These are phyloP conservation scores for Varanus komodoensis DNA, from an alignment of 2,113 vertebrate genomes.

Conservation along the genomic window DNA sequence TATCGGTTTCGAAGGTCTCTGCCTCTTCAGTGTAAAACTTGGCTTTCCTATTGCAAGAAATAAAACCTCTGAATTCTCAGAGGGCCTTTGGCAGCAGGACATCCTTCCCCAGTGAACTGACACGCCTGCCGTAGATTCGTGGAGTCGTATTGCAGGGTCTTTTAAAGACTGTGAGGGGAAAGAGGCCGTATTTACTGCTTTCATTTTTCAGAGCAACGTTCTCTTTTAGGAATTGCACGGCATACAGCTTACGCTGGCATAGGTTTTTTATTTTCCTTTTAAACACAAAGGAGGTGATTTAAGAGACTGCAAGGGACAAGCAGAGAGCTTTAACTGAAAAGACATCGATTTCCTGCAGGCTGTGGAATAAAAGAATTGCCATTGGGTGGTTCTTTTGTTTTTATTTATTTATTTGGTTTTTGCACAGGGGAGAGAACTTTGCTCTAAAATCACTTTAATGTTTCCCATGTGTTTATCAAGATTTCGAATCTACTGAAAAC, in stretches of 20 bases:
- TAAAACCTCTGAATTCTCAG: background rate
- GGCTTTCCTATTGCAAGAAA: background rate
- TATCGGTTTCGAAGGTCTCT: background rate
- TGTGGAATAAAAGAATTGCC: conserved; percentile 50
- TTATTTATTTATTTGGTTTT: background rate
- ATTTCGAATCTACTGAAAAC: rapidly evolving
- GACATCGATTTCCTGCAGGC: conserved; percentile 62
- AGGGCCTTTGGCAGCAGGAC: background rate
- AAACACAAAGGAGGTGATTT: conserved; percentile 48
- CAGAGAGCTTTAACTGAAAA: conserved; percentile 55
- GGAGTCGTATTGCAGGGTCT: background rate
- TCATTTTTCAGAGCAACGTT: conserved; percentile 7
- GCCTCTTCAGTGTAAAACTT: background rate
- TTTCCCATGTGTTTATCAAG: background rate
- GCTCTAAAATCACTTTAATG: conserved; percentile 45
- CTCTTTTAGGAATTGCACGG: background rate
- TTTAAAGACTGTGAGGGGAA: background rate
- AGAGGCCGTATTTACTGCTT: conserved; percentile 2
- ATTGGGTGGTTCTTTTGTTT: background rate
- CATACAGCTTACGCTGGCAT: background rate
- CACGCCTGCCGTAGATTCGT: background rate
- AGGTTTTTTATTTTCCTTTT: background rate
- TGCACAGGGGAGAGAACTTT: background rate
- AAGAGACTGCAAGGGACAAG: conserved; percentile 52
- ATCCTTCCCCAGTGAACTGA: background rate